Evolutionary conservation across 2,113 vertebrate genomes (phyloP).

Genomic region (Stictonetta naevosa): DNA sequence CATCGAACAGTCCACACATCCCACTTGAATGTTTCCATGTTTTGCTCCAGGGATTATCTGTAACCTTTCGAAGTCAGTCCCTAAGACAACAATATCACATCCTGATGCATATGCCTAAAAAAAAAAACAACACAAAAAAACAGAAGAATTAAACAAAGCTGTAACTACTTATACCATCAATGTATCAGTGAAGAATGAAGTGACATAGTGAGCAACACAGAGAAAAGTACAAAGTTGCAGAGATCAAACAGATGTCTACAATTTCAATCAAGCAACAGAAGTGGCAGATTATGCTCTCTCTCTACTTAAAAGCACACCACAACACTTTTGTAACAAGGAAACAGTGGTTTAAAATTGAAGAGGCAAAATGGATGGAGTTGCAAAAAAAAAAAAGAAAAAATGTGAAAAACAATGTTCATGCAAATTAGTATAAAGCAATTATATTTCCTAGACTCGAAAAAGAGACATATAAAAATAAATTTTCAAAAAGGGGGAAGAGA

Average conservation of each 20-base stretch:
- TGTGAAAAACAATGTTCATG: neutral
- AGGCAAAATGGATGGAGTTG: neutral
- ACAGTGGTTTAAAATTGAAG: neutral
- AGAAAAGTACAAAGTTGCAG: neutral
- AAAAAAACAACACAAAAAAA: neutral
- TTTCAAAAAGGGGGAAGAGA: neutral
- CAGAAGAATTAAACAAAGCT: neutral
- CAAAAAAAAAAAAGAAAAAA: neutral
- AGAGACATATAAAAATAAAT: neutral
- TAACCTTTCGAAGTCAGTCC: slow-evolving; percentile 95
- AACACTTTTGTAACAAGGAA: neutral
- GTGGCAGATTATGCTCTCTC: neutral
- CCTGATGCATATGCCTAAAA: slow-evolving; percentile 95
- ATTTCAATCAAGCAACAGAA: neutral
- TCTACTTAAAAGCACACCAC: neutral
- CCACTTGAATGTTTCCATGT: slow-evolving; percentile 97
- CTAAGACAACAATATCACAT: slow-evolving; percentile 96
- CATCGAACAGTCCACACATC: slow-evolving; percentile 94
- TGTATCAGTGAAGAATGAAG: neutral
- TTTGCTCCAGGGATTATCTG: slow-evolving; percentile 97
- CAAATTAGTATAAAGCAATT: neutral
- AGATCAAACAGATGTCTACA: neutral
- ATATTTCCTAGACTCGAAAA: neutral
- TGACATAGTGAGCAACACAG: neutral
- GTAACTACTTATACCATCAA: neutral